These are phyloP conservation scores for Meda fulgida DNA, from an alignment of 2,797 vertebrate genomes.

Conservation along the genomic window DNA sequence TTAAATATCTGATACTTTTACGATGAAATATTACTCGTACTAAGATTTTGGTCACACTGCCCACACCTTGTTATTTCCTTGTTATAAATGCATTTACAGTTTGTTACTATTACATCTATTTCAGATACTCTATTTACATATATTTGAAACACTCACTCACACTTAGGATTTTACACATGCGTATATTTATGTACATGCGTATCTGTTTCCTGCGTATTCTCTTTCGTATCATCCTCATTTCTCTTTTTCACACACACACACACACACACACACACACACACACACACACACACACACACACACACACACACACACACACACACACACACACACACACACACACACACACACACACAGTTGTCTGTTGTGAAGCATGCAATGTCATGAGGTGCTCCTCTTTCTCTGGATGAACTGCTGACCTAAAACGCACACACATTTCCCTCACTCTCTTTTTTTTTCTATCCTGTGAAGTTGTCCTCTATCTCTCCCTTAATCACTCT, in stretches of 20 bases:
- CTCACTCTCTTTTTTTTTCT: slow-evolving; percentile 15
- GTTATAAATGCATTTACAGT: not conserved
- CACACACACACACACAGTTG: not conserved
- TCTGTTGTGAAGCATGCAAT: slow-evolving; percentile 12
- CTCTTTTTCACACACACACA: not conserved
- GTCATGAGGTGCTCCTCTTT: slow-evolving; percentile 29
- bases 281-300: too few species aligned
- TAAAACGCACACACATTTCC: slow-evolving; percentile 18
- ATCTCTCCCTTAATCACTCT: slow-evolving; percentile 40
- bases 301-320: not conserved
- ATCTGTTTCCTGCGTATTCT: not conserved
- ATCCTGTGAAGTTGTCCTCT: slow-evolving; percentile 37
- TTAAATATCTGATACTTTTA: not conserved
- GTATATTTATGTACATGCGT: not conserved
- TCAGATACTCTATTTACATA: not conserved
- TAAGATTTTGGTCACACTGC: not conserved
- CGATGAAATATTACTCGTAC: not conserved
- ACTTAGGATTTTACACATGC: not conserved
- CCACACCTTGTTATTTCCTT: not conserved
- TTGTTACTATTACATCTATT: not conserved
- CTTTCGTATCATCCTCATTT: not conserved
- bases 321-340: too few species aligned
- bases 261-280: not conserved
- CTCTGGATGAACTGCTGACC: slow-evolving; percentile 2
- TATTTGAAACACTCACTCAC: not conserved